Base-by-base conservation (phyloP, 2,888 invertebrate genomes). In the Vanessa cardui region DNA sequence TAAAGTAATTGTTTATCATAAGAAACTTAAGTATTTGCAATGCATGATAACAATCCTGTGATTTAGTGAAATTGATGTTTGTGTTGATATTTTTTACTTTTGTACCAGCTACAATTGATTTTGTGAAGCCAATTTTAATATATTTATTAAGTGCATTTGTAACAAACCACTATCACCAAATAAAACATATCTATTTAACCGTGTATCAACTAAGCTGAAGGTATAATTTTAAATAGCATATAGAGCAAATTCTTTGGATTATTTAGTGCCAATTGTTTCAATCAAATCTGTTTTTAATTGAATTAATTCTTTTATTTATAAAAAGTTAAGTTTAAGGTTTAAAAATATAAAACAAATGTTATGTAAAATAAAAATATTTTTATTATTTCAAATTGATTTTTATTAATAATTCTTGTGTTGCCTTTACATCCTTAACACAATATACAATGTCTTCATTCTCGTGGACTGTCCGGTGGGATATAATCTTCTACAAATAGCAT, bases 301-400 rank as follows among this genome's bases (percentile, higher is more conserved):
- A 39, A 31, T 54, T 54, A 6, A 31, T 54, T 54, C 52, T 54
- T 31, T 54, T 54, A 54, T 31, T 16, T 54, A 31, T 54, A 31
- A 26, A 50, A 12, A 49, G 49, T 49, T 49, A 49, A 49, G 49
- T 52, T 52, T 52, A 52, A 16, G 52, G 31, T 31, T 54, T 31
- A 31, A 21, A 44, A 58, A 58, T 16, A 56, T 47, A 20, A 54
- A 54, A 54, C 16, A 6, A 46, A 56, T 58, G 50, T 58, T 64
- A 64, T 56, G 50, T 50, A 20, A 59, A 69, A 68, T 68, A 68
- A 69, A 39, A 69, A 62, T 45, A 46, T 47, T 69, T 69, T 96
- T 96, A 58, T 58, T 50, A 56, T 6, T 12, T 5, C 0, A 44
- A 26, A 54, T 62, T 54, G 7, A n/a, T 6, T 44, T 62, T 6